Evolutionary conservation across 2,888 invertebrate genomes (phyloP).

Genomic region (Halictus ligatus): DNA sequence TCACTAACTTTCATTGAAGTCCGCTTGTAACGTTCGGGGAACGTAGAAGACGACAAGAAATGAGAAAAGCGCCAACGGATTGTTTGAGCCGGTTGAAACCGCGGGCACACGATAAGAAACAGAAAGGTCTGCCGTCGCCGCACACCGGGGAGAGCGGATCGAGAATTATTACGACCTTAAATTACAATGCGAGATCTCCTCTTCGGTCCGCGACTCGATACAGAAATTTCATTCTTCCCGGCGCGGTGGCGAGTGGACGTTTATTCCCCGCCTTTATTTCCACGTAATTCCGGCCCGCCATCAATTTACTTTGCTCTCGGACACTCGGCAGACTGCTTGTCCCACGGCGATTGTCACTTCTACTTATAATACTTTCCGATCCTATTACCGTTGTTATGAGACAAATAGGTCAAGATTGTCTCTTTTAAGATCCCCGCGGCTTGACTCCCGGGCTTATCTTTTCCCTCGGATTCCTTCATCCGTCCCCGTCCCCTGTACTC

Average conservation of each 20-base stretch:
- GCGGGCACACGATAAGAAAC: background rate
- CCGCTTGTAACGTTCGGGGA: background rate
- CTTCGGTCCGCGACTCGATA: conserved; percentile 13
- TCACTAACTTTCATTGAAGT: background rate
- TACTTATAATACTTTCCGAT: conserved; percentile 72
- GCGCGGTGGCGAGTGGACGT: conserved; percentile 23
- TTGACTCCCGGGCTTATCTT: conserved; percentile 53
- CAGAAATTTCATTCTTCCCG: conserved; percentile 29
- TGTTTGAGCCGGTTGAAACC: background rate
- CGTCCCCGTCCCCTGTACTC: background rate
- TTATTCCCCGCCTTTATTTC: conserved; percentile 49
- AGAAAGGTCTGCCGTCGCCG: background rate
- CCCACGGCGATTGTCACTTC: conserved; percentile 76
- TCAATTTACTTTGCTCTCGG: conserved; percentile 60
- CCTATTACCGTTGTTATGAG: conserved; percentile 76
- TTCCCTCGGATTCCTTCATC: conserved; percentile 22
- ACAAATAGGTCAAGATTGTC: conserved; percentile 76
- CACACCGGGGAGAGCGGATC: background rate
- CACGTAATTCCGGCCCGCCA: conserved; percentile 48
- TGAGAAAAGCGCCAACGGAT: background rate
- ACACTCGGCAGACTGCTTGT: conserved; percentile 62
- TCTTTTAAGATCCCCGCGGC: conserved; percentile 54
- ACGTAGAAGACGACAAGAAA: background rate
- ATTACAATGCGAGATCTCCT: conserved; percentile 20
- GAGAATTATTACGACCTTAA: conserved; percentile 29